Evolutionary conservation across 2,888 invertebrate species (phyloP).

Genomic region (Diadegma fenestrale): DNA sequence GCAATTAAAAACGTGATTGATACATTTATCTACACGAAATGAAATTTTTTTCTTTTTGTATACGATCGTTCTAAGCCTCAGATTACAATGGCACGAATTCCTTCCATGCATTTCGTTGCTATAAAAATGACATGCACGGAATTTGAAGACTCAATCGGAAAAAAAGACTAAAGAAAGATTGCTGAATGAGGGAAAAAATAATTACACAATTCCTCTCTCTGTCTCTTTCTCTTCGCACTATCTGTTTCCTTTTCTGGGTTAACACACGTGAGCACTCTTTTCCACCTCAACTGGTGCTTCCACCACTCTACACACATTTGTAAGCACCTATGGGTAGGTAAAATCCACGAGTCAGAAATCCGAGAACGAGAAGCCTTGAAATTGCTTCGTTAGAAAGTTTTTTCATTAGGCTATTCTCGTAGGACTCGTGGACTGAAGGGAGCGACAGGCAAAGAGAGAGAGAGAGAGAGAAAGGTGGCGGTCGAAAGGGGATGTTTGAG

Average conservation of each 20-base stretch:
- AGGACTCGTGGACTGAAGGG: slow-evolving; percentile 50
- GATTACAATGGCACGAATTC: slow-evolving; percentile 14
- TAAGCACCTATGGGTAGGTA: slow-evolving; percentile 57
- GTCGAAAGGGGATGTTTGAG: slow-evolving; percentile 52
- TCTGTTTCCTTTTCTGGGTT: slow-evolving; percentile 12
- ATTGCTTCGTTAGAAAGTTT: slow-evolving; percentile 70
- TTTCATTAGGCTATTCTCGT: slow-evolving; percentile 70
- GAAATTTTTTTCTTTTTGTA: background rate
- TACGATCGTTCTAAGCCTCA: background rate
- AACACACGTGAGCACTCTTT: slow-evolving; percentile 48
- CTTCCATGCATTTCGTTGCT: slow-evolving; percentile 29
- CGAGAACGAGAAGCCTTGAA: slow-evolving; percentile 70
- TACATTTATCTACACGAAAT: background rate
- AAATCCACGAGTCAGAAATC: slow-evolving; percentile 67
- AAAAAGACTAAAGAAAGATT: background rate
- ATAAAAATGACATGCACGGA: background rate
- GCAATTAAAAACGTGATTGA: background rate
- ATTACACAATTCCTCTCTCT: slow-evolving; percentile 61
- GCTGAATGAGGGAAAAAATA: slow-evolving; percentile 56
- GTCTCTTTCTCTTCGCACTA: slow-evolving; percentile 33
- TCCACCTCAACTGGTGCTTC: slow-evolving; percentile 8
- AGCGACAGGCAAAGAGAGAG: slow-evolving; percentile 7
- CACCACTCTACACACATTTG: slow-evolving; percentile 20
- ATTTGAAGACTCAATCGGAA: slow-evolving; percentile 19
- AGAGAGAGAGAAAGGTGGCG: slow-evolving; percentile 14